Conservation (phyloP, 2,888 invertebrate genomes). For the Fabriciana adippe region DNA sequence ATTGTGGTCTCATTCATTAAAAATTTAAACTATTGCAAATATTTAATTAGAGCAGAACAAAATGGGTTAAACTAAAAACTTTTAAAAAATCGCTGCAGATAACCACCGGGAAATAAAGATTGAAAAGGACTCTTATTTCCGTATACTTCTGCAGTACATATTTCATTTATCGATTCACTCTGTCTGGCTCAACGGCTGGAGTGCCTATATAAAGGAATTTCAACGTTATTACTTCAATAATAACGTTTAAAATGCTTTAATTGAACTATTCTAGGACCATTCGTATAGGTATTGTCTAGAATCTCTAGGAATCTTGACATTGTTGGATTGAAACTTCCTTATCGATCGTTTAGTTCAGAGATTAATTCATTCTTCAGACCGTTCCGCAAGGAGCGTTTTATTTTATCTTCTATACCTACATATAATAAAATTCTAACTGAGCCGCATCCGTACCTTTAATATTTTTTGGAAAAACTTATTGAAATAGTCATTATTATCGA, state of each 20-base stretch:
- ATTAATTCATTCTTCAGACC: not conserved
- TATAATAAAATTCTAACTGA: no score
- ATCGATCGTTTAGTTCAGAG: not conserved
- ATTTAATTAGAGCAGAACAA: not conserved
- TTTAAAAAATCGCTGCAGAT: constrained; percentile 14
- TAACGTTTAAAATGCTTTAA: constrained; percentile 1
- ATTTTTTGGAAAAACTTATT: no score
- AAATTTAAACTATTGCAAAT: constrained; percentile 3
- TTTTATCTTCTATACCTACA: not conserved
- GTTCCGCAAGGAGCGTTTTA: not conserved
- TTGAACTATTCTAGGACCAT: not conserved
- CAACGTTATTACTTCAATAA: not conserved
- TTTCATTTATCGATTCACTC: constrained; percentile 33
- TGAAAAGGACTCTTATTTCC: constrained; percentile 28
- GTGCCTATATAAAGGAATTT: not conserved
- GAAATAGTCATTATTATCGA: no score
- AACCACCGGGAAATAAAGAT: constrained; percentile 8
- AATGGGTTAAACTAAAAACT: not conserved
- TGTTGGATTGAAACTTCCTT: constrained; percentile 9
- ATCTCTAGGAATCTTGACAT: constrained; percentile 13
- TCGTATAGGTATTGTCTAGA: constrained; percentile 8
- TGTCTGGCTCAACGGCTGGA: constrained; percentile 23
- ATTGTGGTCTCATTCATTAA: not conserved
- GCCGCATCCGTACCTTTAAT: no score
- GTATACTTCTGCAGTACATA: constrained; percentile 26